phyloP scores from a whole-genome alignment of 2,113 vertebrate species.

The Pseudolaguvia tuberculata region DNA sequence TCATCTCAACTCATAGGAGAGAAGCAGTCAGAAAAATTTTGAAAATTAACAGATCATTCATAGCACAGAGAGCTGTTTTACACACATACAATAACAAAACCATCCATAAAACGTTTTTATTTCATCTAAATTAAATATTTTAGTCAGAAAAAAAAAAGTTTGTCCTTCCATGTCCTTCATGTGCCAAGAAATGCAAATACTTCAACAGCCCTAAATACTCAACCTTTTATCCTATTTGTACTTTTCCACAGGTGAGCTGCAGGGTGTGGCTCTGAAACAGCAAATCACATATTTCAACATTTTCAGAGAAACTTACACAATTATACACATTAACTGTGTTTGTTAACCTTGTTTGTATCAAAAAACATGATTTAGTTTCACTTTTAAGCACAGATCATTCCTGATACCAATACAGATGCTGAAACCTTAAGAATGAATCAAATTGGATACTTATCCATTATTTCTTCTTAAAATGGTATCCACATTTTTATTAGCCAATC shows the following conservation, averaged over 20 bases:
- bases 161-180: not conserved
- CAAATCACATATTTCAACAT: not conserved
- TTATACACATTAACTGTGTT: not conserved
- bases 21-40: not conserved
- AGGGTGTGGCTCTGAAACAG: slow-evolving; percentile 15
- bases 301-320: too few relatives aligned
- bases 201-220: slow-evolving; percentile 1
- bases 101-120: not conserved
- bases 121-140: not conserved
- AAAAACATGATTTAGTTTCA: not conserved
- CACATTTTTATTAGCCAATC: too few relatives aligned
- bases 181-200: not conserved
- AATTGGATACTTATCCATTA: not conserved
- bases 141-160: not conserved
- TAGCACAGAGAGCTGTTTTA: not conserved
- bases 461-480: not conserved
- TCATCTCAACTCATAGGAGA: not conserved
- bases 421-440: not conserved
- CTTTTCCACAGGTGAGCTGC: not conserved
- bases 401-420: not conserved
- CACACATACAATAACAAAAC: not conserved
- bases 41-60: too few relatives aligned
- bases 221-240: slow-evolving; percentile 1
- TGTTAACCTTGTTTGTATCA: not conserved
- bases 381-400: not conserved